Evolutionary conservation across 2,797 vertebrate genomes (phyloP).

Genomic region (Taeniopygia guttata): DNA sequence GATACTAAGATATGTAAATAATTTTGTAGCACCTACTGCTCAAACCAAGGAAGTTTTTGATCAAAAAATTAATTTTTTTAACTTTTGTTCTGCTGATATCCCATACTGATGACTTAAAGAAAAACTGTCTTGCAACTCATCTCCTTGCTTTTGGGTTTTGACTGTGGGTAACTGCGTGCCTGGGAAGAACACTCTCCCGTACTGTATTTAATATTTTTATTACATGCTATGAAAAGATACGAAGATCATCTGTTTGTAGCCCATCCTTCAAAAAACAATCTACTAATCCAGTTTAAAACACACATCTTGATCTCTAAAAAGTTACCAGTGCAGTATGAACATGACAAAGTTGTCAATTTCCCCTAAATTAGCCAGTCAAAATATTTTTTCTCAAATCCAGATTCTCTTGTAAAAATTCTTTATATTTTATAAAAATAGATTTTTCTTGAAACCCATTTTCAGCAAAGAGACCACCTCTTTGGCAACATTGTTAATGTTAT

Average conservation of each 20-base stretch:
- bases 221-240: conserved; percentile 99
- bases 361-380: conserved; percentile 99
- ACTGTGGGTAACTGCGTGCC: conserved; percentile 95
- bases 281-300: conserved; percentile 98
- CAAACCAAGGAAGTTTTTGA: conserved; percentile 99
- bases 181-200: conserved; percentile 93
- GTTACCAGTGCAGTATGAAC: conserved; percentile 99
- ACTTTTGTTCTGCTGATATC: conserved; percentile 94
- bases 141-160: conserved; percentile 99
- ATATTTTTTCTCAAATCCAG: conserved; percentile 99
- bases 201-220: conserved; percentile 95
- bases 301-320: conserved; percentile 99
- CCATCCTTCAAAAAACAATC: conserved; percentile 98
- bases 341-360: conserved; percentile 98
- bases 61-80: conserved; percentile 87
- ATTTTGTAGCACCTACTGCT: conserved; percentile 99
- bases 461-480: conserved; percentile 99
- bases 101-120: conserved; percentile 97
- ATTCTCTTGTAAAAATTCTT: conserved; percentile 99
- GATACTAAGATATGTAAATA: conserved; percentile 99
- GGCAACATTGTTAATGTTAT: conserved; percentile 97
- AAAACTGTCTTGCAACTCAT: conserved; percentile 95
- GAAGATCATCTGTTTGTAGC: conserved; percentile 99
- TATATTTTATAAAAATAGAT: conserved; percentile 99
- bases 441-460: conserved; percentile 99